Conservation (phyloP, 1,140 invertebrate genomes). For the Anoplolepis gracilipes region DNA sequence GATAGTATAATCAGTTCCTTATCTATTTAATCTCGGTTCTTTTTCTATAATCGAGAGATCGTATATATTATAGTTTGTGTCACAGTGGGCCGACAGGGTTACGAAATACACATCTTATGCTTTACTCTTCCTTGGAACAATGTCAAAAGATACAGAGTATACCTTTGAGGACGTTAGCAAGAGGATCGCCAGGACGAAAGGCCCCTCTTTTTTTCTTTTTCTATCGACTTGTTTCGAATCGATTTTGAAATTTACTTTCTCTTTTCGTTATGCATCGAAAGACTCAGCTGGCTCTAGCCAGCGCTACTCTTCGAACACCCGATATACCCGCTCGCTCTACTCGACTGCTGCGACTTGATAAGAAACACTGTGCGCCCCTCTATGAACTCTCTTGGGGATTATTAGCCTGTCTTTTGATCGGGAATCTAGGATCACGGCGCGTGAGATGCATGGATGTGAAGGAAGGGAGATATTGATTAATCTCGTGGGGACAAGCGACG, state of each 20-base stretch:
- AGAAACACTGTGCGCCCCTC: slow-evolving; percentile 65
- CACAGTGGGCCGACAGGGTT: slow-evolving; percentile 49
- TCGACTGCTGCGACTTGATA: slow-evolving; percentile 42
- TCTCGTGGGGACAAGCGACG: slow-evolving; percentile 15
- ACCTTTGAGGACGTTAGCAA: slow-evolving; percentile 30
- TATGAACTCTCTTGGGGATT: slow-evolving; percentile 55
- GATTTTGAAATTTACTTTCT: slow-evolving; percentile 40
- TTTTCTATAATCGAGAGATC: slow-evolving; percentile 50
- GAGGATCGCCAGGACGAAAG: slow-evolving; percentile 69
- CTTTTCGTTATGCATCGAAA: slow-evolving; percentile 16
- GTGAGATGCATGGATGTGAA: slow-evolving; percentile 15
- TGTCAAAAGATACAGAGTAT: neutral
- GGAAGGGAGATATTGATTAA: slow-evolving; percentile 15
- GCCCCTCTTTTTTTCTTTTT: slow-evolving; percentile 48
- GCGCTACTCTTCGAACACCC: slow-evolving; percentile 49
- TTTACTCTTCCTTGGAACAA: slow-evolving; percentile 39
- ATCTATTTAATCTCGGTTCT: slow-evolving; percentile 20
- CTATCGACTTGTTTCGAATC: neutral
- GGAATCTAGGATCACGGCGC: slow-evolving; percentile 26
- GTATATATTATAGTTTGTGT: slow-evolving; percentile 50
- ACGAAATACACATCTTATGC: slow-evolving; percentile 21
- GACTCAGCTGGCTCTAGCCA: slow-evolving; percentile 54
- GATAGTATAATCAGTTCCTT: slow-evolving; percentile 23
- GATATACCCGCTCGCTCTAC: slow-evolving; percentile 48
- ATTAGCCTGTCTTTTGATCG: slow-evolving; percentile 38